A percentile compares a stretch with the other conserved stretches of the same genome.
Evolutionary conservation across 1,140 invertebrate genomes (phyloP).

Genomic region (Acyrthosiphon pisum): DNA sequence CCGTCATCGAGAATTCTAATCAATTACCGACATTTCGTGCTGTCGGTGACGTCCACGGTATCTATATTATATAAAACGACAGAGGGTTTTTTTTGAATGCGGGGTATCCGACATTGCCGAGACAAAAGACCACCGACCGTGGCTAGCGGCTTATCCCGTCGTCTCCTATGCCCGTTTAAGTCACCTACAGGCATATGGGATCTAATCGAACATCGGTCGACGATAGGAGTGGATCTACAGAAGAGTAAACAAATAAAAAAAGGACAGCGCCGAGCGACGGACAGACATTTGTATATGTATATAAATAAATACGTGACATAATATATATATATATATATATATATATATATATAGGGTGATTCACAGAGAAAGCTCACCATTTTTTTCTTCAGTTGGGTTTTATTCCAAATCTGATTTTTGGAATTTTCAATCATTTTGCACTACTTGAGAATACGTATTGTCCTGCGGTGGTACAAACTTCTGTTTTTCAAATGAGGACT

Average conservation of each 20-base stretch:
- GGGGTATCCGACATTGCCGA: neutral
- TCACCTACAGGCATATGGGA: neutral
- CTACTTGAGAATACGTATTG: too few species aligned
- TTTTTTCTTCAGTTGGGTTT: too few species aligned
- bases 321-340: too few species aligned
- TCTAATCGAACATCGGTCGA: neutral
- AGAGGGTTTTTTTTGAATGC: neutral
- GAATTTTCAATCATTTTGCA: too few species aligned
- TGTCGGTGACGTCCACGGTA: neutral
- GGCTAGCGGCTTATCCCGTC: neutral
- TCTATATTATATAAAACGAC: neutral
- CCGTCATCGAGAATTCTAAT: neutral
- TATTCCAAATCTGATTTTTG: too few species aligned
- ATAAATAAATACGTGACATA: too few species aligned
- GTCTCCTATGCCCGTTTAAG: slow-evolving; percentile 16
- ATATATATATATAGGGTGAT: too few species aligned
- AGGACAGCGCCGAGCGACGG: neutral
- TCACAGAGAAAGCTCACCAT: too few species aligned
- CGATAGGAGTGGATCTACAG: too few species aligned
- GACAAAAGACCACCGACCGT: neutral
- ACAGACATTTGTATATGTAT: neutral
- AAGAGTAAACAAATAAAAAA: neutral
- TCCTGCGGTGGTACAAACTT: too few species aligned
- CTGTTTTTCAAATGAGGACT: too few species aligned
- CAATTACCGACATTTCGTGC: neutral